Evolutionary conservation across 2,797 vertebrate genomes (phyloP).

Genomic region (Morus bassanus): DNA sequence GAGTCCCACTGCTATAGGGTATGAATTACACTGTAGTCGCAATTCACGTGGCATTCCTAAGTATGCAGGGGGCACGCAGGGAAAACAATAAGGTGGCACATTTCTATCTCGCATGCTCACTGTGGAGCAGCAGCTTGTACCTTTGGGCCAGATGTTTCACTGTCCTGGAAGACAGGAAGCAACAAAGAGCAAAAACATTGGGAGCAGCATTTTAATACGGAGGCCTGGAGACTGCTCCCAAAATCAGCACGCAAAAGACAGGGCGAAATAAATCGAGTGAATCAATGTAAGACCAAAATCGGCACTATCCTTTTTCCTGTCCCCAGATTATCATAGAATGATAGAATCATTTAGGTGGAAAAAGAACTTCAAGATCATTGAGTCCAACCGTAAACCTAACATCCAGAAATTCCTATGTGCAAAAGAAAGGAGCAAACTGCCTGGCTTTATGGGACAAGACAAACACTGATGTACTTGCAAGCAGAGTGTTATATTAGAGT

Average conservation of each 20-base stretch:
- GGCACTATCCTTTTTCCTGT: background rate
- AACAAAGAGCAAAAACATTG: background rate
- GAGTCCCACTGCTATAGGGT: background rate
- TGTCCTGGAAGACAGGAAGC: background rate
- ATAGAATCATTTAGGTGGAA: background rate
- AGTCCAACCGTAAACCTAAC: background rate
- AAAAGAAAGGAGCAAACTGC: background rate
- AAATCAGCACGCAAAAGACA: background rate
- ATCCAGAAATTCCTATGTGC: background rate
- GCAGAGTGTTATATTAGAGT: background rate
- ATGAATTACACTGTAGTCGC: background rate
- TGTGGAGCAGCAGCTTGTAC: background rate
- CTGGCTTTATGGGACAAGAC: background rate
- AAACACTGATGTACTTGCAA: background rate
- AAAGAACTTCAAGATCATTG: background rate
- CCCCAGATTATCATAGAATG: background rate
- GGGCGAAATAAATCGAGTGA: background rate
- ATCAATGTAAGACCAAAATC: background rate
- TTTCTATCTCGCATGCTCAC: background rate
- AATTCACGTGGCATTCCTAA: conserved; percentile 5
- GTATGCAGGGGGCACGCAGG: background rate
- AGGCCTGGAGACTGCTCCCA: background rate
- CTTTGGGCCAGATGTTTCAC: background rate
- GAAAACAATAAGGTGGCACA: background rate
- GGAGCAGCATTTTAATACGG: background rate